Percentiles rank a stretch among this genome's conserved stretches.
Conservation (phyloP, 2,113 vertebrate species). For the Dromas ardeola region DNA sequence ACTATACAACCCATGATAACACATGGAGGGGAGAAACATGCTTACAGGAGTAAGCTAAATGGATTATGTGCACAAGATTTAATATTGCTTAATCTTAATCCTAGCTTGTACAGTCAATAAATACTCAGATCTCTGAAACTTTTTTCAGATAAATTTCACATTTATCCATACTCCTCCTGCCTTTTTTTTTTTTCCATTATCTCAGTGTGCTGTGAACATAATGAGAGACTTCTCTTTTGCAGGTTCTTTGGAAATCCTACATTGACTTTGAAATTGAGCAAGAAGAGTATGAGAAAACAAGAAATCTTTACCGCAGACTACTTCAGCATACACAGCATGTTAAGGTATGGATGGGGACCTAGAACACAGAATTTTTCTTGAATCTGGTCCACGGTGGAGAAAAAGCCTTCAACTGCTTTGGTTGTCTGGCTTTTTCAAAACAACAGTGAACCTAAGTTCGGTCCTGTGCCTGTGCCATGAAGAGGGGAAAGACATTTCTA, state of each 20-base stretch:
- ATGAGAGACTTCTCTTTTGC: not conserved
- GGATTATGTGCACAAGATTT: not conserved
- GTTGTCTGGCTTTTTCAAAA: not conserved
- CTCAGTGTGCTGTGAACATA: accelerated
- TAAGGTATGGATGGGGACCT: constrained; percentile 76
- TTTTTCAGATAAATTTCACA: not conserved
- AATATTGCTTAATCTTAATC: not conserved
- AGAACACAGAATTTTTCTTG: not conserved
- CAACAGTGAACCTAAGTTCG: not conserved
- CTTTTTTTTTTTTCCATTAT: too few species aligned
- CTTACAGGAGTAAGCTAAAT: not conserved
- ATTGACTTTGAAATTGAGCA: constrained; percentile 99
- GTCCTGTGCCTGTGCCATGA: accelerated
- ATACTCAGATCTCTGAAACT: not conserved
- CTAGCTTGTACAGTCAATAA: accelerated
- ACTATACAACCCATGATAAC: not conserved
- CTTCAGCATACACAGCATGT: constrained; percentile 95
- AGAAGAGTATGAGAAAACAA: constrained; percentile 93
- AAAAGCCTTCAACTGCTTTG: not conserved
- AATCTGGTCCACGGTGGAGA: not conserved
- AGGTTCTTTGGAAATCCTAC: constrained; percentile 99
- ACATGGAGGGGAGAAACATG: too few species aligned
- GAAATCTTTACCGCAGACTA: constrained; percentile 88
- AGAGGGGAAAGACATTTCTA: not conserved
- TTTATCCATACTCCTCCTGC: not conserved